Evolutionary conservation across 2,888 invertebrate species (phyloP), one percentile per base, ranked within the genome.

Genomic region (Camptogramma bilineatum): DNA sequence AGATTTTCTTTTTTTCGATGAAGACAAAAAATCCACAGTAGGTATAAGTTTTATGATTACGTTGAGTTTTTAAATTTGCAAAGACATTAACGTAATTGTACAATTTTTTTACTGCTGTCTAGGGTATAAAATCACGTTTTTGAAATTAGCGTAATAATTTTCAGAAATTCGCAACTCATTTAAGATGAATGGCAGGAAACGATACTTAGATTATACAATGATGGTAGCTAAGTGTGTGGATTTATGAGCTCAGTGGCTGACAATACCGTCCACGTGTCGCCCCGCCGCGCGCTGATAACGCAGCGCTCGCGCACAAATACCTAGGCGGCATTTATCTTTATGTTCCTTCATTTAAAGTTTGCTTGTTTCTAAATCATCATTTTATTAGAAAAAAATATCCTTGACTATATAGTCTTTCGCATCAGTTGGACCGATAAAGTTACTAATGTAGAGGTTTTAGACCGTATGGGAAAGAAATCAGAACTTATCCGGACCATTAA

Each of bases 111-210:
- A 13, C 34, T 39, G 13, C 13, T 13, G 34, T 13, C 4, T 34
- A 34, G 31, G 31, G 24, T n/a, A 10, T 10, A 44, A 13, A 42
- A n/a, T 1, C 39, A 47, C 16, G 39, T 34, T 13, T 18, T 21
- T 42, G 7, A 52, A 52, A 59, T 42, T 42, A 57, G 51, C 18
- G 24, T 16, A 34, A 10, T 50, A 44, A 51, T 44, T 18, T 58
- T 44, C 44, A 17, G 44, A 44, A 42, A 8, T 28, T 42, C 42
- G 19, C 52, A 52, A 52, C 46, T 59, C 59, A 59, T 60, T 47
- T 39, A 17, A 57, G 17, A 52, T 57, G 57, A 52, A 52, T 52
- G 52, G 39, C 46, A 57, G 55, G 57, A 57, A 52, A 48, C 56
- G 31, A 62, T 52, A 51, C 34, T 34, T 39, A 44, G 52, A 57